phyloP scores from a whole-genome alignment of 1,140 invertebrate species.

The Papilio helenus region DNA sequence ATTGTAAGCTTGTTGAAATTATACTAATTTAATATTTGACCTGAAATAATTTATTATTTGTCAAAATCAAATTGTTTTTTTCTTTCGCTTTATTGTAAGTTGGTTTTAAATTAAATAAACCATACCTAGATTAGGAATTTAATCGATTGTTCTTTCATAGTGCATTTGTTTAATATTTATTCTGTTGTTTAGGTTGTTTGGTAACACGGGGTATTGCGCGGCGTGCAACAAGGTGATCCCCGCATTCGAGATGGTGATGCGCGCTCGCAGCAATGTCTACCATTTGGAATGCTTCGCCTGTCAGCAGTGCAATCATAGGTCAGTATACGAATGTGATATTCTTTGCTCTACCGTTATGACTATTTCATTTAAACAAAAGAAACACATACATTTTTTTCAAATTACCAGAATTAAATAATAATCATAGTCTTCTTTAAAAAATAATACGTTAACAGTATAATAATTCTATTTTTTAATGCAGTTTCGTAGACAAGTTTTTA shows the following conservation, averaged over 20 bases:
- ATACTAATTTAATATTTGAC: too few species aligned
- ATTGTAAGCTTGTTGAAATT: too few species aligned
- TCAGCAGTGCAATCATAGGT: conserved; percentile 99
- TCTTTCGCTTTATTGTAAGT: neutral
- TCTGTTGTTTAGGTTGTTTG: conserved; percentile 86
- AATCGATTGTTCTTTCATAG: neutral
- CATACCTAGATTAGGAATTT: too few species aligned
- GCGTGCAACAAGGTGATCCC: conserved; percentile 98
- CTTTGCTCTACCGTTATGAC: neutral
- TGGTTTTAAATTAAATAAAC: too few species aligned
- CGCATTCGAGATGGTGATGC: conserved; percentile 99
- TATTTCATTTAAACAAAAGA: neutral
- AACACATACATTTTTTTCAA: too few species aligned
- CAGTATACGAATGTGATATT: conserved; percentile 63
- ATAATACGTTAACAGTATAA: too few species aligned
- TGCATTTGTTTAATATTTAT: neutral
- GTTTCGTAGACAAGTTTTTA: neutral
- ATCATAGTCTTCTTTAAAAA: too few species aligned
- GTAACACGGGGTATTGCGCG: conserved; percentile 95
- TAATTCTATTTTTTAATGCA: neutral
- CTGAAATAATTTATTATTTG: too few species aligned
- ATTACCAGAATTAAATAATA: too few species aligned
- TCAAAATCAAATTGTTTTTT: too few species aligned
- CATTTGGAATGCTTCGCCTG: conserved; percentile 99
- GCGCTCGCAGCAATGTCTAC: conserved; percentile 97